Conservation (phyloP, 2,888 invertebrate species). For the Nyleta sp. region DNA sequence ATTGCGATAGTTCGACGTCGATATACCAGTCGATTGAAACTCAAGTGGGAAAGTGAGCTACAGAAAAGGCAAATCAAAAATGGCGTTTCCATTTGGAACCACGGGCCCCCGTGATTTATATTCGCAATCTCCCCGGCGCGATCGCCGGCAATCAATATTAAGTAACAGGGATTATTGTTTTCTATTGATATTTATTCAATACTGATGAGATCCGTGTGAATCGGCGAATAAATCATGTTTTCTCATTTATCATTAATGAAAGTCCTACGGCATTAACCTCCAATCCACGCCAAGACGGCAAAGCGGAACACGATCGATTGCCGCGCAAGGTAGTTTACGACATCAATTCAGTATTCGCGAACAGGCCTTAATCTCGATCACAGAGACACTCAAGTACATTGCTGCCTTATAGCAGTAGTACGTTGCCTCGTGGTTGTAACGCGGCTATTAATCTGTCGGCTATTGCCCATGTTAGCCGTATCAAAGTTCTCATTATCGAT, state of each 20-base stretch:
- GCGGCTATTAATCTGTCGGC: conserved; percentile 72
- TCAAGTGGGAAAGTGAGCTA: no score
- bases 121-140: conserved; percentile 13
- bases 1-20: no score
- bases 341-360: conserved; percentile 74
- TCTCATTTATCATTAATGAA: conserved; percentile 63
- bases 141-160: conserved; percentile 36
- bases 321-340: conserved; percentile 65
- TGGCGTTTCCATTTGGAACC: no score
- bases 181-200: conserved; percentile 58
- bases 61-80: no score
- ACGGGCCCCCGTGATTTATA: conserved; percentile 29
- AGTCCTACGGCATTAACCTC: conserved; percentile 61
- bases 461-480: conserved; percentile 67
- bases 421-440: conserved; percentile 68
- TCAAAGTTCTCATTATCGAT: conserved; percentile 70
- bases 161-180: conserved; percentile 50
- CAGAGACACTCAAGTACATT: conserved; percentile 70
- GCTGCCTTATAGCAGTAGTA: conserved; percentile 65
- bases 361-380: conserved; percentile 72
- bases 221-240: conserved; percentile 56
- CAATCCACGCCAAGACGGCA: conserved; percentile 56
- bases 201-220: conserved; percentile 49
- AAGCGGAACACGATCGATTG: conserved; percentile 63
- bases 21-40: background rate